Conservation (phyloP, 1,140 invertebrate genomes). For the Leptonema lineaticorne region DNA sequence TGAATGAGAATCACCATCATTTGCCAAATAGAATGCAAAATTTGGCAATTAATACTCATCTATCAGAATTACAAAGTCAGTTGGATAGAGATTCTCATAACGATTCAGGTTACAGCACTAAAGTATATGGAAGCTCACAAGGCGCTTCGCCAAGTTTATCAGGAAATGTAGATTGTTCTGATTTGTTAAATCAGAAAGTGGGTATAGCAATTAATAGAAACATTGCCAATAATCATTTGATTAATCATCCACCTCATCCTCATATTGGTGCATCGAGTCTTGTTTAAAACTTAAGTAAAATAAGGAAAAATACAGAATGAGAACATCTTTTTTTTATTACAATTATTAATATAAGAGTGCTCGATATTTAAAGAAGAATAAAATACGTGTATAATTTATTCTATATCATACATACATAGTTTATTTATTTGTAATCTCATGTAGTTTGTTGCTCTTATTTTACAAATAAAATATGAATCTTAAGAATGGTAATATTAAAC, state of each 20-base stretch:
- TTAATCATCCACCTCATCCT: conserved; percentile 31
- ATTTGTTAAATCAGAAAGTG: conserved; percentile 39
- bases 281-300: too few relatives aligned
- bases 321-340: too few relatives aligned
- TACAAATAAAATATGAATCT: too few relatives aligned
- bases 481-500: too few relatives aligned
- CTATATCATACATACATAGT: too few relatives aligned
- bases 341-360: too few relatives aligned
- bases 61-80: conserved; percentile 54
- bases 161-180: conserved; percentile 57
- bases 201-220: conserved; percentile 36
- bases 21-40: conserved; percentile 53
- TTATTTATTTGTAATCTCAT: too few relatives aligned
- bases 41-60: conserved; percentile 54
- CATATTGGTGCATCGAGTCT: conserved; percentile 54
- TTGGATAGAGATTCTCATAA: conserved; percentile 68
- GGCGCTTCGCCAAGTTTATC: conserved; percentile 75
- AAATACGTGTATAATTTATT: too few relatives aligned
- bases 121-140: conserved; percentile 74
- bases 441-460: too few relatives aligned
- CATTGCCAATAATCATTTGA: conserved; percentile 23
- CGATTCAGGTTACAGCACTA: conserved; percentile 77
- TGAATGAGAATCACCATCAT: conserved; percentile 46
- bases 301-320: too few relatives aligned
- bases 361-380: too few relatives aligned